Percentiles rank a stretch among this genome's conserved stretches.
phyloP scores from a whole-genome alignment of 2,888 invertebrate species.

The Tinea trinotella region DNA sequence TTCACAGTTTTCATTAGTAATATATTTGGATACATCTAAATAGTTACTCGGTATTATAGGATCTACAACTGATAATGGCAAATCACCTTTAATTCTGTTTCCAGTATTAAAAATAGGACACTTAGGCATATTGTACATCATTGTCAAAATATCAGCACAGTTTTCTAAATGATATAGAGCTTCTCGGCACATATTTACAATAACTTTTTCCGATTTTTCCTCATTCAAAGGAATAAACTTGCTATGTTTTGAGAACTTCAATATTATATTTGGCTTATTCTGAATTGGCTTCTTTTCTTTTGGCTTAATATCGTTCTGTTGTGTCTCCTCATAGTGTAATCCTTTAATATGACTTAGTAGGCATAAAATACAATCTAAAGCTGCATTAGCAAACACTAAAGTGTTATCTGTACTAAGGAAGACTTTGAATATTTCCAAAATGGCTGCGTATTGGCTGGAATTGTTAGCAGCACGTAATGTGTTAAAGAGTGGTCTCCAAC shows the following conservation, averaged over 20 bases:
- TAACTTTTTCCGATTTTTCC: constrained; percentile 61
- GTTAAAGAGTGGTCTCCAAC: constrained; percentile 96
- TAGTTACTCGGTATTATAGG: constrained; percentile 83
- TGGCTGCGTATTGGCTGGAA: constrained; percentile 79
- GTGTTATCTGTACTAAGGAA: constrained; percentile 95
- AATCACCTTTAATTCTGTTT: constrained; percentile 84
- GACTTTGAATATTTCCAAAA: constrained; percentile 93
- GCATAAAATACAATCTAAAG: constrained; percentile 93
- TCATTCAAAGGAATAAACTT: constrained; percentile 61
- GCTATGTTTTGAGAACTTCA: constrained; percentile 62
- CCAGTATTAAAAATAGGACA: constrained; percentile 94
- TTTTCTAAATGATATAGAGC: constrained; percentile 88
- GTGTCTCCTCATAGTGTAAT: constrained; percentile 72
- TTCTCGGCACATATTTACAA: constrained; percentile 78
- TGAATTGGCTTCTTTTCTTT: constrained; percentile 45
- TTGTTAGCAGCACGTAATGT: constrained; percentile 90
- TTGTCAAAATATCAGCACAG: constrained; percentile 88
- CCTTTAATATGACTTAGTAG: constrained; percentile 84
- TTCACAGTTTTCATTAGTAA: constrained; percentile 76
- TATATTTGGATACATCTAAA: constrained; percentile 78
- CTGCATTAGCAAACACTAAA: constrained; percentile 93
- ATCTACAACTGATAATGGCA: constrained; percentile 85
- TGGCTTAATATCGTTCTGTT: constrained; percentile 55
- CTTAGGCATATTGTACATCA: constrained; percentile 96
- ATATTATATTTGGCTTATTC: constrained; percentile 50